Conservation (phyloP, 1,140 invertebrate genomes). For the Drosophila elegans region DNA sequence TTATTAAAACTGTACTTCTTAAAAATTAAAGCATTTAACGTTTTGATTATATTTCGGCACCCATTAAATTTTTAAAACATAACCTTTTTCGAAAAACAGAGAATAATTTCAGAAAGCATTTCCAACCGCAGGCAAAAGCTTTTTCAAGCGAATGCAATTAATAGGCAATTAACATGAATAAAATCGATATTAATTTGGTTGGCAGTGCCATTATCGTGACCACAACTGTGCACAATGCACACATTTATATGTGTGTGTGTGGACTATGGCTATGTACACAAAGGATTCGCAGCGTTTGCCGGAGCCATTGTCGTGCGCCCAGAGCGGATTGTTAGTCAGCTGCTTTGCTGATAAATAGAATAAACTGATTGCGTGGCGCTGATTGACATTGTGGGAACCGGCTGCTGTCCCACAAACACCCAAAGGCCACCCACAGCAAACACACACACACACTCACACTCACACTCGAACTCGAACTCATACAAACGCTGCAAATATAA, state of each 20-base stretch:
- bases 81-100: background rate
- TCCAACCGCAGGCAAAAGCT: background rate
- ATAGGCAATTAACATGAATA: background rate
- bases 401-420: conserved; percentile 29
- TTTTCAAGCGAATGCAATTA: background rate
- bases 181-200: background rate
- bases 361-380: conserved; percentile 72
- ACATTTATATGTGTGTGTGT: conserved; percentile 1
- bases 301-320: conserved; percentile 46
- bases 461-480: conserved; percentile 9
- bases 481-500: conserved; percentile 61
- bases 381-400: conserved; percentile 71
- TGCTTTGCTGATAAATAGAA: conserved; percentile 78
- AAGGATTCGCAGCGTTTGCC: conserved; percentile 36
- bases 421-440: conserved; percentile 3
- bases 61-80: background rate
- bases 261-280: conserved; percentile 34
- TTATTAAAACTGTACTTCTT: too few relatives aligned
- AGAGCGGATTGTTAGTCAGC: conserved; percentile 63
- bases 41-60: background rate
- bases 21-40: too few relatives aligned
- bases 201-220: background rate
- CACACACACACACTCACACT: background rate
- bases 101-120: background rate
- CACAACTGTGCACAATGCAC: conserved; percentile 13